Base-by-base conservation (phyloP, 2,113 vertebrate species). In the Telmatochromis sp. region DNA sequence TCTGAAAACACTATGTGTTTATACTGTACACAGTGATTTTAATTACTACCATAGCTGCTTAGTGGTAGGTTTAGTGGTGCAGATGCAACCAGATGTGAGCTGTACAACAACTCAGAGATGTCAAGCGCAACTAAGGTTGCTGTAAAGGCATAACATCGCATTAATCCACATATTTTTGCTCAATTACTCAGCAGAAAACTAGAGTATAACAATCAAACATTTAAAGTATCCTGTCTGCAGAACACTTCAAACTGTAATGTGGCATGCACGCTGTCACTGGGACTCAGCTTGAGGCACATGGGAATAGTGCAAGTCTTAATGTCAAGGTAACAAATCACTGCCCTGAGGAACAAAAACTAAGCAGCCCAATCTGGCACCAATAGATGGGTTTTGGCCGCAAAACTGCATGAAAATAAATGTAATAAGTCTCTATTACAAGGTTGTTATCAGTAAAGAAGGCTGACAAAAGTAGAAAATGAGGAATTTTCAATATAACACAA, bases 321-420 rank as follows among this genome's bases (percentile, higher is more conserved):
- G 82, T 92, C 91, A 93, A 92, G 89, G 88, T 92, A 92, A 95
- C 88, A 93, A 94, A 94, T 94, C 89, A 88, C 86, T 87, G 85
- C 87, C 91, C 86, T 33, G 12, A 90, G 88, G 89, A 40, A 47
- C 86, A 92, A 87, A 87, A 89, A 88, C 89, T 86, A 91, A 82
- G 60, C 60, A 71, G 37, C 53, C 9, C 85, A 91, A 86, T 94
- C 78, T 88, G 89, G 81, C 86, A 91, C 83, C 78, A 80, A 93
- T 73, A 92, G 33, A 87, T 13, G 10, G 81, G 87, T 90, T 90
- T 90, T 31, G 68, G 57, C 55, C 3, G 2, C 78, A 50, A 84
- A 88, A 84, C 82, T 87, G 57, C 85, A 31, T 80, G n/a, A 88
- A 91, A 87, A 79, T 87, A 91, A 90, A 91, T 79, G 86, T n/a